Percentiles rank a stretch among this genome's conserved stretches.
Conservation (phyloP, 2,113 vertebrate species). For the Aviceda subcristata region DNA sequence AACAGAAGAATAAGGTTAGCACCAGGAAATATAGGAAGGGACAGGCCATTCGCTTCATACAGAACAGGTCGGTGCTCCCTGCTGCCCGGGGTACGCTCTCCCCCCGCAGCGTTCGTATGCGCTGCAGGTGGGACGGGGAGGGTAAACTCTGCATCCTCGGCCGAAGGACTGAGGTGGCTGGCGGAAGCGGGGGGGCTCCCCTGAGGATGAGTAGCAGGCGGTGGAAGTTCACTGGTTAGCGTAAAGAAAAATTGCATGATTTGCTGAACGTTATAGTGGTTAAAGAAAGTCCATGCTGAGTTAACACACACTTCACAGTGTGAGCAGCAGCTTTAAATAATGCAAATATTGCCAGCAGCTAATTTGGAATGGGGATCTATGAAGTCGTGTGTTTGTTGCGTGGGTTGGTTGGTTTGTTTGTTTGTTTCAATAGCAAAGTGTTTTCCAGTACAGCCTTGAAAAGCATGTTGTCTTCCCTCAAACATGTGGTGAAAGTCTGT, state of each 20-base stretch:
- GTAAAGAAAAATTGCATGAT: background rate
- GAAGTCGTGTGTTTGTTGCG: accelerated
- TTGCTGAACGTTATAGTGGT: background rate
- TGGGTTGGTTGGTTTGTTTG: no score
- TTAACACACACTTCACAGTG: background rate
- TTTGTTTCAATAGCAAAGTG: background rate
- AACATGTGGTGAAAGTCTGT: accelerated
- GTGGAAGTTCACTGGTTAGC: background rate
- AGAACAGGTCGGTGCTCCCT: background rate
- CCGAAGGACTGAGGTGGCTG: background rate
- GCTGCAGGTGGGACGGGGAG: background rate
- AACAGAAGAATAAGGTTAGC: background rate
- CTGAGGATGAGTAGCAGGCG: background rate
- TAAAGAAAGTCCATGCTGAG: background rate
- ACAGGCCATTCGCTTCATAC: background rate
- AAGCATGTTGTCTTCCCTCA: background rate
- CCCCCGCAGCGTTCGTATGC: background rate
- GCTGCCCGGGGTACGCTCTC: accelerated
- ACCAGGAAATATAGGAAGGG: background rate
- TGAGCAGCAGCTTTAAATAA: background rate
- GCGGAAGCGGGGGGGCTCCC: background rate
- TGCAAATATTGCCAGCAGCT: background rate
- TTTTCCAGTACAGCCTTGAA: background rate
- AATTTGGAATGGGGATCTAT: background rate
- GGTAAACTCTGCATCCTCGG: background rate